Conservation (phyloP, 2,888 invertebrate species). For the Sarcophaga caerulescens region DNA sequence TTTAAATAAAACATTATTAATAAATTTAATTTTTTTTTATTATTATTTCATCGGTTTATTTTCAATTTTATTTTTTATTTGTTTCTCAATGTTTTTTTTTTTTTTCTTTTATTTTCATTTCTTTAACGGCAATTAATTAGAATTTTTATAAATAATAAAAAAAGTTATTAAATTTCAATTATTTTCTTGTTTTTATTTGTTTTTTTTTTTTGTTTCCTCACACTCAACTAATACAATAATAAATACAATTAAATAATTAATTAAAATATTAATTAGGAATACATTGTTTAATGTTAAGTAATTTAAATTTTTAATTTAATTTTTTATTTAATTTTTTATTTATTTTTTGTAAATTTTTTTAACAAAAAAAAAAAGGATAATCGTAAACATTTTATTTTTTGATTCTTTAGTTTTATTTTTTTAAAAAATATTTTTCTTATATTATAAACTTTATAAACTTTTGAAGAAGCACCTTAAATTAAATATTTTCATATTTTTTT, state of each 20-base stretch:
- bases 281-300: neutral
- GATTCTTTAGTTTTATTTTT: neutral
- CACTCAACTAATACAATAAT: conserved; percentile 46
- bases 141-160: neutral
- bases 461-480: neutral
- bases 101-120: neutral
- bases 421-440: neutral
- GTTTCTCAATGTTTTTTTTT: neutral
- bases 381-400: conserved; percentile 57
- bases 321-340: conserved; percentile 50
- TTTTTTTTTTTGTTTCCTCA: conserved; percentile 39
- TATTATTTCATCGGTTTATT: neutral
- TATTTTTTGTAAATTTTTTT: conserved; percentile 23
- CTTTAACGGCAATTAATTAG: conserved; percentile 31
- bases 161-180: conserved; percentile 35
- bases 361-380: conserved; percentile 28
- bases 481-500: neutral
- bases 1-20: conserved; percentile 52
- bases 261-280: conserved; percentile 27
- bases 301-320: conserved; percentile 12
- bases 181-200: conserved; percentile 32
- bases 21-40: conserved; percentile 42
- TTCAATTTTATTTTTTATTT: conserved; percentile 29
- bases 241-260: conserved; percentile 61
- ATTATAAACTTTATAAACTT: neutral